A percentile compares a stretch with the other conserved stretches of the same genome.
phyloP scores from a whole-genome alignment of 1,140 invertebrate genomes.

The Anagrus nilaparvatae region DNA sequence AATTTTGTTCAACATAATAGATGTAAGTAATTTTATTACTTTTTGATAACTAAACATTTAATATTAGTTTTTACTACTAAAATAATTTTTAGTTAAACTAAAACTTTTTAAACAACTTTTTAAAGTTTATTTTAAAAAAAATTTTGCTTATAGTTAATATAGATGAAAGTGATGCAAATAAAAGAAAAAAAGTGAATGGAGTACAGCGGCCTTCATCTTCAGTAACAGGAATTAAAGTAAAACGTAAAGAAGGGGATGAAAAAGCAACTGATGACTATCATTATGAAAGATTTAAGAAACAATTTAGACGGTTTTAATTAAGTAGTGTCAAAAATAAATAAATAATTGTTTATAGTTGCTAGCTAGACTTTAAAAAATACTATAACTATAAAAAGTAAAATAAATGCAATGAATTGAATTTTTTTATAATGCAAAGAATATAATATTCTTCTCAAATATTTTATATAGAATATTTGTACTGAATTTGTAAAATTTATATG shows the following conservation, averaged over 20 bases:
- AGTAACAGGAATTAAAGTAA: slow-evolving; percentile 44
- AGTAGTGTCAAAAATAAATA: no score
- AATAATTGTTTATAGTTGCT: neutral
- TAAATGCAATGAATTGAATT: no score
- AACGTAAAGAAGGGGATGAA: slow-evolving; percentile 63
- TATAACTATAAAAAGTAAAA: no score
- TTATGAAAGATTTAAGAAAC: slow-evolving; percentile 94
- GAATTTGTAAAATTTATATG: no score
- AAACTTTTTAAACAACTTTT: neutral
- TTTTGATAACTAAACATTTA: neutral
- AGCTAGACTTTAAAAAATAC: no score
- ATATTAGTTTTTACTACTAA: slow-evolving; percentile 1
- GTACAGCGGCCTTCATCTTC: slow-evolving; percentile 31
- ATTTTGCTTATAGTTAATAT: slow-evolving; percentile 62
- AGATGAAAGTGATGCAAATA: slow-evolving; percentile 55
- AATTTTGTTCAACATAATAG: slow-evolving; percentile 96
- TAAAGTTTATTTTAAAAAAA: slow-evolving; percentile 10
- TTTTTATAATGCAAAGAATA: no score
- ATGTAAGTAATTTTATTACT: slow-evolving; percentile 51
- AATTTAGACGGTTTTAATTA: slow-evolving; percentile 82
- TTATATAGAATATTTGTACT: no score
- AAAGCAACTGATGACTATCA: slow-evolving; percentile 95
- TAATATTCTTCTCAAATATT: no score
- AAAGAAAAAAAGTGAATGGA: slow-evolving; percentile 44
- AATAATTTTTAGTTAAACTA: slow-evolving; percentile 7